Evolutionary conservation across 2,113 vertebrate genomes (phyloP), one percentile per base, ranked within the genome.

Genomic region (Panthera uncia): DNA sequence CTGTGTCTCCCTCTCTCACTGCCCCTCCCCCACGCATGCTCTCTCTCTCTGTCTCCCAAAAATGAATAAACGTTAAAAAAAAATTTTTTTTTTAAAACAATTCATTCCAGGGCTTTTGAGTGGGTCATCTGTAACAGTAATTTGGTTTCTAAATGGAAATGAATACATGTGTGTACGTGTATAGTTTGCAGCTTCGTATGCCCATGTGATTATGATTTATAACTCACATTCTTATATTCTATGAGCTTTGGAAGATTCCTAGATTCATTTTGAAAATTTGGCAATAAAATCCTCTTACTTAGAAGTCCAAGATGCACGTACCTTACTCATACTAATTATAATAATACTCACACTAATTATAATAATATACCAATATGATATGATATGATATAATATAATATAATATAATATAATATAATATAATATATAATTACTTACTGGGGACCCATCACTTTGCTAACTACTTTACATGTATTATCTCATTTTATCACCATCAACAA

Each of bases 111-210:
- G 76, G 33, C 14, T 78, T 95, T 82, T 9, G 25, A n/a, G 36
- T 7, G 33, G 31, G 82, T 33, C 19, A 29, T 65, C 48, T 48
- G 18, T 36, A 65, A 55, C 3, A 84, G 36, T 50, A 52, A 89
- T 91, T 84, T 97, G 76, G 16, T 65, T 69, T 89, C 36, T 87
- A 89, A 93, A 68, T 1, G 29, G 36, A 92, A 95, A 94, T 57
- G 55, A 94, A 68, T 89, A 36, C 0, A 3, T 19, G 38, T 38
- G 33, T 23, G 12, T 73, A 41, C 41, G n/a, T 13, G 33, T n/a
- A n/a, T 55, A 50, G 68, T 61, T 52, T 82, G 71, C 38, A 90
- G 25, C 25, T 83, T 84, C 55, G 36, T 31, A 65, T 5, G 25
- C 18, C 41, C 61, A 27, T 80, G 38, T 66, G 38, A 89, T 85